phyloP scores from a whole-genome alignment of 2,113 vertebrate species.

The Daboia siamensis region DNA sequence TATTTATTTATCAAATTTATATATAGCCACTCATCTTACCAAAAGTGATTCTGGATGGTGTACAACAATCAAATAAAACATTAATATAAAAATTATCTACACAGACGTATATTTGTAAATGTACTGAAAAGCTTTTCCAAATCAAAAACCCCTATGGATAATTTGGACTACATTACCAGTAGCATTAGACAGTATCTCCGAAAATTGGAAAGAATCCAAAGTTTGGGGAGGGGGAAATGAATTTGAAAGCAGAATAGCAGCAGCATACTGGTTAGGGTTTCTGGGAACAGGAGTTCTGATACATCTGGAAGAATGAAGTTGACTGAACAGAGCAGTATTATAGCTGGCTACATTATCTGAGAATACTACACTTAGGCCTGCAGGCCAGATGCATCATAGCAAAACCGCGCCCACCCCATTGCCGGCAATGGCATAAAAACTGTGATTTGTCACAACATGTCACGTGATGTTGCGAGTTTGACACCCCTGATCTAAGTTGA shows the following conservation, averaged over 20 bases:
- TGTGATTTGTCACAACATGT: no score
- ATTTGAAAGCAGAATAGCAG: neutral
- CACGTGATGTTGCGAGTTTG: no score
- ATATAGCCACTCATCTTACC: no score
- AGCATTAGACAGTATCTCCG: neutral
- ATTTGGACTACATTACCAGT: neutral
- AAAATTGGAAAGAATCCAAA: neutral
- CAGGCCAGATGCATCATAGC: no score
- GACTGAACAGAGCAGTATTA: neutral
- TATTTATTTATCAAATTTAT: no score
- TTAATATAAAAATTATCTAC: neutral
- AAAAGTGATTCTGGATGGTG: no score
- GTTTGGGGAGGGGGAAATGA: neutral
- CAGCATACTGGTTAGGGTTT: neutral
- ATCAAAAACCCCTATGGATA: neutral
- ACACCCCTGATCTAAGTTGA: no score
- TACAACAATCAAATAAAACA: no score
- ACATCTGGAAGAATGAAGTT: neutral
- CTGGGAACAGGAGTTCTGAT: neutral
- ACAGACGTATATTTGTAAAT: neutral
- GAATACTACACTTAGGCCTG: neutral
- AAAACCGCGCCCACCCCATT: no score
- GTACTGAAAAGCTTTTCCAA: neutral
- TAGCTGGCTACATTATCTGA: neutral
- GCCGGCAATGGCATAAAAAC: no score